A percentile compares a stretch with the other conserved stretches of the same genome.
phyloP scores from a whole-genome alignment of 2,888 invertebrate species.

The Galerucella calmariensis region DNA sequence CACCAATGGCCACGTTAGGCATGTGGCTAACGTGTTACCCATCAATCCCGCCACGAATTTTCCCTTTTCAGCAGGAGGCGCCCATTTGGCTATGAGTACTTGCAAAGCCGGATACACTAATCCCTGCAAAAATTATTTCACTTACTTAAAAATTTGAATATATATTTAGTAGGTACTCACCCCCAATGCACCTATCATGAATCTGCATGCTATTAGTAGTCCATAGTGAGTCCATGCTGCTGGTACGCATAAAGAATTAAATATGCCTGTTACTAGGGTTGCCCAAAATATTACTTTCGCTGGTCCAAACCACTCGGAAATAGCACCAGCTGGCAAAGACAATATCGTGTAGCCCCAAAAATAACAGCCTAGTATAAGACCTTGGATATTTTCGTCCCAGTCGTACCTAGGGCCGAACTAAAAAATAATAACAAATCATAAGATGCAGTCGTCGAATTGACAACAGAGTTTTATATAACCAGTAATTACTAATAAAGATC shows the following conservation, averaged over 20 bases:
- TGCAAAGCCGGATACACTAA: slow-evolving; percentile 74
- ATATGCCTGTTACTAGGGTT: slow-evolving; percentile 45
- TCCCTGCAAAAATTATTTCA: slow-evolving; percentile 63
- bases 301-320: slow-evolving; percentile 54
- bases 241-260: slow-evolving; percentile 66
- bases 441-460: too few species aligned
- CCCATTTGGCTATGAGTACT: slow-evolving; percentile 76
- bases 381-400: slow-evolving; percentile 53
- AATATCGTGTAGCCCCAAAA: slow-evolving; percentile 54
- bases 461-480: too few species aligned
- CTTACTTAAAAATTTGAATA: neutral
- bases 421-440: slow-evolving; percentile 25
- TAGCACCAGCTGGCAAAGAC: slow-evolving; percentile 51
- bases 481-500: too few species aligned
- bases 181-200: slow-evolving; percentile 70
- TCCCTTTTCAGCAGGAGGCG: slow-evolving; percentile 79
- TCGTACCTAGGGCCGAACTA: slow-evolving; percentile 52
- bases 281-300: slow-evolving; percentile 52
- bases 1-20: slow-evolving; percentile 76
- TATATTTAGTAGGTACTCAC: slow-evolving; percentile 62
- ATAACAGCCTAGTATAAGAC: slow-evolving; percentile 51
- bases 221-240: slow-evolving; percentile 69
- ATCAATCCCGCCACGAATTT: slow-evolving; percentile 78
- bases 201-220: slow-evolving; percentile 68
- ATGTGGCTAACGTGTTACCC: slow-evolving; percentile 79